Evolutionary conservation across 1,140 invertebrate genomes (phyloP).

Genomic region (Epicauta chinensis): DNA sequence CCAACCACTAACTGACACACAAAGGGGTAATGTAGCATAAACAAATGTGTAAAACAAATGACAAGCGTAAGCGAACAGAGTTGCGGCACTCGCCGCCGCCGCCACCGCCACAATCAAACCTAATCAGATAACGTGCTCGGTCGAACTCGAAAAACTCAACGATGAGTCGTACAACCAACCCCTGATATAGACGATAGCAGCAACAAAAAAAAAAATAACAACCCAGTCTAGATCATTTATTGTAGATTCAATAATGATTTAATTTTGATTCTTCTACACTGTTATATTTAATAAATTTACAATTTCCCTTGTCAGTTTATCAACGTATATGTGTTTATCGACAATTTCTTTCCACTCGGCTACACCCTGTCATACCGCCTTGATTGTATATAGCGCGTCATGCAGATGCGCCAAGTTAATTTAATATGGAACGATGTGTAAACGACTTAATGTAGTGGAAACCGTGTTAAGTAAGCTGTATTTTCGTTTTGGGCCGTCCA

Average conservation of each 20-base stretch:
- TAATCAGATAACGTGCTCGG: constrained; percentile 27
- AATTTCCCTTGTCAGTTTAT: constrained; percentile 1
- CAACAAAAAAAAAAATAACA: too few relatives aligned
- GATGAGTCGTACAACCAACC: background rate
- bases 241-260: too few relatives aligned
- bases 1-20: constrained; percentile 23
- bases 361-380: constrained; percentile 8
- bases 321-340: constrained; percentile 13
- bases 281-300: too few relatives aligned
- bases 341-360: constrained; percentile 9
- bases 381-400: constrained; percentile 5
- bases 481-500: too few relatives aligned
- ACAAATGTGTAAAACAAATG: constrained; percentile 32
- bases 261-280: too few relatives aligned
- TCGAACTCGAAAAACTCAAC: constrained; percentile 8
- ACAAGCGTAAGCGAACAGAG: constrained; percentile 28
- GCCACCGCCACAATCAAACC: constrained; percentile 21
- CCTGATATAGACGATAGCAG: too few relatives aligned
- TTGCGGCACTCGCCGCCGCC: constrained; percentile 19
- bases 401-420: constrained; percentile 17
- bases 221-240: too few relatives aligned
- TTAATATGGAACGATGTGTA: constrained; percentile 12
- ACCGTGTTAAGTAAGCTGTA: constrained; percentile 17
- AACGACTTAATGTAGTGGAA: constrained; percentile 16
- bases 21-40: constrained; percentile 28